Evolutionary conservation across 2,113 vertebrate genomes (phyloP).

Genomic region (Poeciliopsis retropinna): DNA sequence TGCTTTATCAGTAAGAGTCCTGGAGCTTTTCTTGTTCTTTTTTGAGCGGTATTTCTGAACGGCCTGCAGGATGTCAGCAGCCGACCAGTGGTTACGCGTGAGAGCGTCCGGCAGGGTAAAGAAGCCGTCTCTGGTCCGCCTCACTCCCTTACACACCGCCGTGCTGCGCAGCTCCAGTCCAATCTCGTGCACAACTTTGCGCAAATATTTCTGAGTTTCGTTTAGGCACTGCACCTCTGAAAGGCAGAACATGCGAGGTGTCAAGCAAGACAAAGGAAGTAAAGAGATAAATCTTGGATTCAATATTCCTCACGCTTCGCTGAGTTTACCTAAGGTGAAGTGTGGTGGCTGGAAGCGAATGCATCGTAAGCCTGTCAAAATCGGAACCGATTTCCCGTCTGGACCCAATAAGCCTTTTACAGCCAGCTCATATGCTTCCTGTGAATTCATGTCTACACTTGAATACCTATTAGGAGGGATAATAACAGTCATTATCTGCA

Average conservation of each 20-base stretch:
- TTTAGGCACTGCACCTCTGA: conserved; percentile 92
- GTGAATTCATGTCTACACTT: conserved; percentile 86
- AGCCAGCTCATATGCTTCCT: conserved; percentile 94
- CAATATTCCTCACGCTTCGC: neutral
- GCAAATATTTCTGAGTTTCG: conserved; percentile 90
- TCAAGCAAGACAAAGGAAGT: neutral
- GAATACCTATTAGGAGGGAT: conserved; percentile 81
- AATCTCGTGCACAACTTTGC: conserved; percentile 89
- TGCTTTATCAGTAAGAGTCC: neutral
- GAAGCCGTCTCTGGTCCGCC: conserved; percentile 84
- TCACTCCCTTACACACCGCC: conserved; percentile 85
- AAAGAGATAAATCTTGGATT: neutral
- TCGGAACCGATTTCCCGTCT: conserved; percentile 84
- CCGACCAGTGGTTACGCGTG: conserved; percentile 84
- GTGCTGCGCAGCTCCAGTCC: conserved; percentile 91
- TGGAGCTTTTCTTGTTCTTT: conserved; percentile 11
- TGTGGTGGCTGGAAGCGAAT: conserved; percentile 84
- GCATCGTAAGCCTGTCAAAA: conserved; percentile 87
- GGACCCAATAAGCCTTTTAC: conserved; percentile 87
- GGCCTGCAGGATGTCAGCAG: conserved; percentile 78
- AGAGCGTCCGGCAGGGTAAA: conserved; percentile 87
- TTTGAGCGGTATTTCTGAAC: conserved; percentile 53
- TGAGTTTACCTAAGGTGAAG: conserved; percentile 87
- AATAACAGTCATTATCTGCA: neutral
- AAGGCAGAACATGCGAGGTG: neutral